A percentile compares a stretch with the other conserved stretches of the same genome.
Conservation (phyloP, 2,113 vertebrate genomes). For the Indicator indicator region DNA sequence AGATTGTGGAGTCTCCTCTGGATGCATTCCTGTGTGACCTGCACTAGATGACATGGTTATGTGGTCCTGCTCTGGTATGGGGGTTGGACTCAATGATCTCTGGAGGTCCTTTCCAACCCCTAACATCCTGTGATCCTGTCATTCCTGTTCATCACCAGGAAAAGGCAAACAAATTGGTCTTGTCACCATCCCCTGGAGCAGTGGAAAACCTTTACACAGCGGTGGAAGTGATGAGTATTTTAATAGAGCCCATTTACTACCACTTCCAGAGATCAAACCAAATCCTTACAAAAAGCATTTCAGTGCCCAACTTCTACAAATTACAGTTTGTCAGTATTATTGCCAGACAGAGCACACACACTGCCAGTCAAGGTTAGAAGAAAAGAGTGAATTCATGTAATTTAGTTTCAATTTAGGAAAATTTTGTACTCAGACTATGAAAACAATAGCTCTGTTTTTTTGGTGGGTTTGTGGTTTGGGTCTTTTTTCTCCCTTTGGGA, state of each 20-base stretch:
- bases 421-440: neutral
- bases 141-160: neutral
- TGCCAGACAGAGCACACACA: neutral
- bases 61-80: no score
- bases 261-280: neutral
- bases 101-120: no score
- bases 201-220: neutral
- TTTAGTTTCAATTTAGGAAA: neutral
- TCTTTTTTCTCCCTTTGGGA: no score
- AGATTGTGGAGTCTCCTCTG: no score
- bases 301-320: neutral
- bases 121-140: no score
- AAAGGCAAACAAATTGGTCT: neutral
- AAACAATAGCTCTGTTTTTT: neutral
- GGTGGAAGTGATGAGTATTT: neutral
- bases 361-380: neutral
- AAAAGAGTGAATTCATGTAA: neutral
- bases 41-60: no score
- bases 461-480: neutral
- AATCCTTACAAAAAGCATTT: neutral
- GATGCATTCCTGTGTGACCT: no score
- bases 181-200: neutral
- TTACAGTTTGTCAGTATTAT: neutral
- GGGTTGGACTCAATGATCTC: no score
- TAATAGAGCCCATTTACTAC: neutral